Percentiles rank a stretch among this genome's conserved stretches.
phyloP scores from a whole-genome alignment of 2,888 invertebrate genomes.

The Drosophila pseudotalamancana region DNA sequence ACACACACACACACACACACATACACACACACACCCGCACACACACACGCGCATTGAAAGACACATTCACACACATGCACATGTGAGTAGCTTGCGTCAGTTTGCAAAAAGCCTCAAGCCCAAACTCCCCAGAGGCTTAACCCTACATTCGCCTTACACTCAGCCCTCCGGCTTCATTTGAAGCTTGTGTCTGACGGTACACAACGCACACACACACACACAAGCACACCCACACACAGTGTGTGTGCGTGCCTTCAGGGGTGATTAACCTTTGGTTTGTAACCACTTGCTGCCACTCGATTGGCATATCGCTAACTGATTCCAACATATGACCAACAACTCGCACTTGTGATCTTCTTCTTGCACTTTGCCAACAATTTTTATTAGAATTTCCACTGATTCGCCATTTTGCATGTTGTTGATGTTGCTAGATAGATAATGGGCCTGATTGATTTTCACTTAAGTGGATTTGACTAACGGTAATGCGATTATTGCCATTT shows the following conservation, averaged over 20 bases:
- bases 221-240: conserved; percentile 3
- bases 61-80: too few species aligned
- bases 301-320: conserved; percentile 52
- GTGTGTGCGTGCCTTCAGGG: conserved; percentile 52
- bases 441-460: conserved; percentile 68
- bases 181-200: conserved; percentile 29
- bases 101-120: conserved; percentile 65
- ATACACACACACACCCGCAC: neutral
- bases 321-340: conserved; percentile 42
- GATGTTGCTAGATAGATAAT: conserved; percentile 52
- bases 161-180: conserved; percentile 10
- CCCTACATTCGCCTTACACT: conserved; percentile 30
- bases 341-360: conserved; percentile 17
- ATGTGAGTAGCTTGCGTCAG: conserved; percentile 56
- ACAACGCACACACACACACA: conserved; percentile 23
- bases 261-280: conserved; percentile 76
- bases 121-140: conserved; percentile 40
- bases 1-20: conserved; percentile 3
- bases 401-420: conserved; percentile 38
- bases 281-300: conserved; percentile 54
- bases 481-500: conserved; percentile 69
- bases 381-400: conserved; percentile 43
- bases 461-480: conserved; percentile 64
- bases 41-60: neutral
- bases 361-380: conserved; percentile 39